Percentiles rank a stretch among this genome's conserved stretches.
phyloP scores from a whole-genome alignment of 2,888 invertebrate genomes.

The Spodoptera littoralis region DNA sequence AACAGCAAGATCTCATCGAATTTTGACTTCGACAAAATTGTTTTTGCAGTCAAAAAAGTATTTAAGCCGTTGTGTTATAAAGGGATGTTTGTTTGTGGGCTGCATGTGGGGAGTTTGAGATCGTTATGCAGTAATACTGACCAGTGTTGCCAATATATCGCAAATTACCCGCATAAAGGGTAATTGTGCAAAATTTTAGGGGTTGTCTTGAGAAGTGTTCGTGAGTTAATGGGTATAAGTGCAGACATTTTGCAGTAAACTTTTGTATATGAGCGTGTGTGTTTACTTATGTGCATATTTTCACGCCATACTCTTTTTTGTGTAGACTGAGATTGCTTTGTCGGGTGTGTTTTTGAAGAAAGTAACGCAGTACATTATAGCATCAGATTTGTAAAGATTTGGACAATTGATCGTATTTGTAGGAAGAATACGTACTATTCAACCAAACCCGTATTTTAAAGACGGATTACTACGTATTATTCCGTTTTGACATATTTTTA shows the following conservation, averaged over 20 bases:
- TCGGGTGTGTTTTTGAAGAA: background rate
- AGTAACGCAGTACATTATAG: background rate
- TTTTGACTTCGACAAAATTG: constrained; percentile 53
- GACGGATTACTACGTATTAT: too few species aligned
- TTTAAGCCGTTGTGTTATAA: constrained; percentile 42
- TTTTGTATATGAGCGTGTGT: constrained; percentile 56
- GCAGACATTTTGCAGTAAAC: constrained; percentile 49
- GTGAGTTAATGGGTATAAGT: constrained; percentile 70
- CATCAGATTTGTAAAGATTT: background rate
- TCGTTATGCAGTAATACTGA: constrained; percentile 70
- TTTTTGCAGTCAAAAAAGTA: constrained; percentile 47
- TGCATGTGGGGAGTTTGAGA: constrained; percentile 39
- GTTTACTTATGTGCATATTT: constrained; percentile 51
- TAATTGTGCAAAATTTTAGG: constrained; percentile 81
- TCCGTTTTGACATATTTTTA: too few species aligned
- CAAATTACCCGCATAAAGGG: constrained; percentile 83
- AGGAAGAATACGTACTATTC: too few species aligned
- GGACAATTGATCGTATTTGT: too few species aligned
- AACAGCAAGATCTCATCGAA: constrained; percentile 47
- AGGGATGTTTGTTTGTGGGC: constrained; percentile 34
- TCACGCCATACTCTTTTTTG: constrained; percentile 37
- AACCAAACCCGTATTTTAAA: too few species aligned
- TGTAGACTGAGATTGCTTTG: constrained; percentile 14
- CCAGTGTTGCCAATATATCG: constrained; percentile 80
- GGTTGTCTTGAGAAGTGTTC: constrained; percentile 73